A percentile compares a stretch with the other conserved stretches of the same genome.
phyloP scores from a whole-genome alignment of 2,888 invertebrate species.

The Meta bourneti region DNA sequence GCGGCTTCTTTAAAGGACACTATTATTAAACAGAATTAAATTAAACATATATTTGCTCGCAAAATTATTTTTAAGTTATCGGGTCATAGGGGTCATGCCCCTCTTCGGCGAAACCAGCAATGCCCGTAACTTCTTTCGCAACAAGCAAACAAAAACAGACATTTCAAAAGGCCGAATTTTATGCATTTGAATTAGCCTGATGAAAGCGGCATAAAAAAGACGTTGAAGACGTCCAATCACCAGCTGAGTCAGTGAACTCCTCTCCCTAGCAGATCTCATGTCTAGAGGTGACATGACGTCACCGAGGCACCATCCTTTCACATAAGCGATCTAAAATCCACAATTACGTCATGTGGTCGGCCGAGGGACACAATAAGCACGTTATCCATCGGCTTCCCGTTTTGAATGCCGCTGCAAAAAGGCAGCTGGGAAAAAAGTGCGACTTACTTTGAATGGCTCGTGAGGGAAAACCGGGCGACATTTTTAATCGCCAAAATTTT shows the following conservation, averaged over 20 bases:
- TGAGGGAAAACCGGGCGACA: constrained; percentile 16
- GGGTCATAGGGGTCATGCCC: too few relatives aligned
- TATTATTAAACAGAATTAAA: too few relatives aligned
- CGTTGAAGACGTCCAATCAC: neutral
- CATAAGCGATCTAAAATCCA: constrained; percentile 23
- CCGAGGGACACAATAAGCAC: constrained; percentile 13
- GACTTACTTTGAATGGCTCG: neutral
- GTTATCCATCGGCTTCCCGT: constrained; percentile 35
- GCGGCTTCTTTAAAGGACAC: too few relatives aligned
- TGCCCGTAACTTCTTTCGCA: too few relatives aligned
- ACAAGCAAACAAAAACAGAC: too few relatives aligned
- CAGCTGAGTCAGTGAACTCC: constrained; percentile 25
- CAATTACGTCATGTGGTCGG: constrained; percentile 27
- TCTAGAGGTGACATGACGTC: constrained; percentile 45
- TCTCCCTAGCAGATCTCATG: neutral
- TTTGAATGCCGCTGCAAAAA: neutral
- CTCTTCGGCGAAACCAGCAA: too few relatives aligned
- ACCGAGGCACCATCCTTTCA: neutral
- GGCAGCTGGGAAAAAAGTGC: neutral
- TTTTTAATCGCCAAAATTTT: constrained; percentile 66
- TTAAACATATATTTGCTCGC: too few relatives aligned
- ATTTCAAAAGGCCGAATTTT: neutral
- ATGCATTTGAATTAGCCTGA: neutral
- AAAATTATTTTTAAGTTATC: too few relatives aligned
- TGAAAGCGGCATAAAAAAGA: neutral